Conservation (phyloP, 2,888 invertebrate species). For the Zygogramma bicolorata region DNA sequence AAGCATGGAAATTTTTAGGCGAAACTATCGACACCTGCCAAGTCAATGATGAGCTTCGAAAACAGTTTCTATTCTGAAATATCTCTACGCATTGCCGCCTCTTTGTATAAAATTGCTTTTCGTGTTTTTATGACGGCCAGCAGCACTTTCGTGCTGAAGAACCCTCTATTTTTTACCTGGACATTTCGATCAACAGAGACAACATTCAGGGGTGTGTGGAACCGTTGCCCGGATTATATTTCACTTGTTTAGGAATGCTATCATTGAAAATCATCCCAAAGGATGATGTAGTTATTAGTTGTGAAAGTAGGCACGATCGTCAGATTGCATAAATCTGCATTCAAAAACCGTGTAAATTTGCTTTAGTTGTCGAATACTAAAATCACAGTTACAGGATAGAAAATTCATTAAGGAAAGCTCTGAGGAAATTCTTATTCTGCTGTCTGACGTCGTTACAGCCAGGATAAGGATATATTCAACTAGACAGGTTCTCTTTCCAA, state of each 20-base stretch:
- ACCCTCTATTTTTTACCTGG: not conserved
- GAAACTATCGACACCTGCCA: not conserved
- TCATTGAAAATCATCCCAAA: not conserved
- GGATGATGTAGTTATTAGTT: no score
- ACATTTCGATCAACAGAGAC: not conserved
- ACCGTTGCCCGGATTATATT: not conserved
- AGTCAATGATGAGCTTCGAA: not conserved
- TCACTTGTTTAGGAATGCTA: not conserved
- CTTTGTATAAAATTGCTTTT: not conserved
- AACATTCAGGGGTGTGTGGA: not conserved
- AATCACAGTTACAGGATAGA: no score
- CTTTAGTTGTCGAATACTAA: no score
- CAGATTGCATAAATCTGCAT: no score
- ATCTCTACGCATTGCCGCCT: not conserved
- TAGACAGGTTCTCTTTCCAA: no score
- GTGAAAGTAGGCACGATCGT: no score
- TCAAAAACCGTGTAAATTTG: no score
- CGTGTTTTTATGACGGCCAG: not conserved
- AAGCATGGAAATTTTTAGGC: no score
- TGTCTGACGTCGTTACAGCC: no score
- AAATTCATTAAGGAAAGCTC: no score
- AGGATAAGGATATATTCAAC: no score
- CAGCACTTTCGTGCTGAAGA: not conserved
- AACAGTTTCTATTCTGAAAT: not conserved
- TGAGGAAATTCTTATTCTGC: no score